Base-by-base conservation (phyloP, 1,140 invertebrate genomes). In the Trichomalopsis sarcophagae region DNA sequence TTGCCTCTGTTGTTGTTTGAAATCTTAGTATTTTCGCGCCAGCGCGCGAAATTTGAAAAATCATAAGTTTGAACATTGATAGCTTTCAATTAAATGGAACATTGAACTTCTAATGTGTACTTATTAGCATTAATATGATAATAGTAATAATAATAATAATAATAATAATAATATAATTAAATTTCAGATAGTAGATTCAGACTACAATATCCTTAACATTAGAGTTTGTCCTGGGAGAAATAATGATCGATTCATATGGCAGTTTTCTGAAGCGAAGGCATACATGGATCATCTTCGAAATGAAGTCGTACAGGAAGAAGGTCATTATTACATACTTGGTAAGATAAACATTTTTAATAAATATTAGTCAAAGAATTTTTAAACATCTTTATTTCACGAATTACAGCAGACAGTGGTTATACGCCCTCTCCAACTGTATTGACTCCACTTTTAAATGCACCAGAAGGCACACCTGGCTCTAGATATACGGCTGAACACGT, bases 301-400 rank as follows among this genome's bases (percentile, higher is more conserved):
- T 14, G 21, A 69, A 9, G 23, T 69, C 2, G 66, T 69, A n/a
- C 66, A 69, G 23, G 23, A 69, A 23, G 66, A 69, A 69, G 66
- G 66, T 23, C n/a, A 69, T 23, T 69, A 69, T 23, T 69, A 69
- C 66, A 69, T 69, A n/a, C 66, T 69, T 23, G 66, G 66, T 69
- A 69, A n/a, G 23, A 27, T n/a, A 23, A 69, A 69, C 10, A 69
- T 69, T 10, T 69, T 69, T 69, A 27, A 69, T 9, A 69, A 69
- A 66, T 66, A 66, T 66, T 66, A 66, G n/a, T 21, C 21, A 17
- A n/a, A 21, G 4, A 17, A n/a, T 66, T 66, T 66, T 66, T 5
- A 66, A 66, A 69, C 23, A 69, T 69, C 5, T 69, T n/a, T 23
- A 69, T 69, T 69, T 69, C 14, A 14, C 11, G 9, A 13, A 50